Conservation (phyloP, 2,113 vertebrate genomes). For the Cheirogaleus medius region DNA sequence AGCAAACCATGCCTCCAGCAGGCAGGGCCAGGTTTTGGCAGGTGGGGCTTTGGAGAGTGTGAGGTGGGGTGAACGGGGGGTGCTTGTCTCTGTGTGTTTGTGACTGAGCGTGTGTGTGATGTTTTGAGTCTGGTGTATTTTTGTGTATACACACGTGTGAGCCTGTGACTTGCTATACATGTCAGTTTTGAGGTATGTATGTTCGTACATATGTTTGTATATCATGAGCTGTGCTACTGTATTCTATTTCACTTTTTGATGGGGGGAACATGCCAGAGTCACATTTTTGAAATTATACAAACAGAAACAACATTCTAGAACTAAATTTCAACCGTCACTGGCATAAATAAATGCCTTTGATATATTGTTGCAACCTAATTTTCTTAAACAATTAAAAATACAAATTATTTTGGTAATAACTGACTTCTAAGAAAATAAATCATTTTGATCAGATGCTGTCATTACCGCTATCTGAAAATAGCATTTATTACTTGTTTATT, state of each 20-base stretch:
- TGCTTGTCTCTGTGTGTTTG: not conserved
- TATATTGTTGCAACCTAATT: not conserved
- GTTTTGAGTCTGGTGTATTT: not conserved
- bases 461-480: not conserved
- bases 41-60: not conserved
- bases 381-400: conserved; percentile 25
- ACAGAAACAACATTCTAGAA: not conserved
- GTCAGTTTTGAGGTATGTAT: not conserved
- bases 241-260: not conserved
- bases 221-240: not conserved
- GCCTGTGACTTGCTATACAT: not conserved
- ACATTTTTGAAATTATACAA: not conserved
- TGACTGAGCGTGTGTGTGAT: not conserved
- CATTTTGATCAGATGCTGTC: not conserved
- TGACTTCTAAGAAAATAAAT: conserved; percentile 10
- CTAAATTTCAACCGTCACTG: not conserved
- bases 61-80: not conserved
- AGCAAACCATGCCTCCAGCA: not conserved
- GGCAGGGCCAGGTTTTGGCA: not conserved
- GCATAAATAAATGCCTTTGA: not conserved
- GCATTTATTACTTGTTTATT: not conserved
- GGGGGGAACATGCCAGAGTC: not conserved
- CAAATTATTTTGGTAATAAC: not conserved
- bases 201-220: not conserved
- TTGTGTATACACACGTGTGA: not conserved